phyloP scores from a whole-genome alignment of 2,797 vertebrate species.

The Mormyrus proboscirostris region DNA sequence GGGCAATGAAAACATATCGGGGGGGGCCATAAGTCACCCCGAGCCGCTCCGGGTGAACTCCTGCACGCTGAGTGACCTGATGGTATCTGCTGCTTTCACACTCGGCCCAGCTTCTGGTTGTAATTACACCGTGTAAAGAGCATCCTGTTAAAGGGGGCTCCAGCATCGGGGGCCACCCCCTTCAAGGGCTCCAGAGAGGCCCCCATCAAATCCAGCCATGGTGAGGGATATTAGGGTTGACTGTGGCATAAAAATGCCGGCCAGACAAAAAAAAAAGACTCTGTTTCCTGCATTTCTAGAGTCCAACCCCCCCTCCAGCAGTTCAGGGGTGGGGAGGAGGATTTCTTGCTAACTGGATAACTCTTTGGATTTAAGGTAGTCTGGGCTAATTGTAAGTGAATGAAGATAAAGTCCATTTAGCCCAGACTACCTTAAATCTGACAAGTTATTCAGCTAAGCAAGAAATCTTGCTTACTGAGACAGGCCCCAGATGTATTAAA shows the following conservation, averaged over 20 bases:
- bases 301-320: constrained; percentile 38
- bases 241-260: constrained; percentile 24
- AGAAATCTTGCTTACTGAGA: background rate
- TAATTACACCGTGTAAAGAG: constrained; percentile 59
- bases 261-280: constrained; percentile 1
- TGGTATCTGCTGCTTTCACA: constrained; percentile 58
- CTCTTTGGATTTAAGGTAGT: background rate
- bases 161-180: constrained; percentile 33
- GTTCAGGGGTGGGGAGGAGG: constrained; percentile 14
- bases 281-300: constrained; percentile 35
- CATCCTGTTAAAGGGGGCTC: constrained; percentile 47
- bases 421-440: background rate
- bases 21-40: constrained; percentile 41
- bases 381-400: background rate
- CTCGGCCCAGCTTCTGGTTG: constrained; percentile 55
- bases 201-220: constrained; percentile 18
- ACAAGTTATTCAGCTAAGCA: background rate
- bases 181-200: constrained; percentile 22
- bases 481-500: constrained; percentile 30
- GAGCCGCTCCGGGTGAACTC: constrained; percentile 48
- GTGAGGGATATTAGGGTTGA: constrained; percentile 31
- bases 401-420: background rate
- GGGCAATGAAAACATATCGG: constrained; percentile 42
- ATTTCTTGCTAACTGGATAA: background rate
- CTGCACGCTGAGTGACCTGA: constrained; percentile 55